These are phyloP conservation scores for Mellivora capensis DNA, from an alignment of 2,113 vertebrate species.

Conservation along the genomic window DNA sequence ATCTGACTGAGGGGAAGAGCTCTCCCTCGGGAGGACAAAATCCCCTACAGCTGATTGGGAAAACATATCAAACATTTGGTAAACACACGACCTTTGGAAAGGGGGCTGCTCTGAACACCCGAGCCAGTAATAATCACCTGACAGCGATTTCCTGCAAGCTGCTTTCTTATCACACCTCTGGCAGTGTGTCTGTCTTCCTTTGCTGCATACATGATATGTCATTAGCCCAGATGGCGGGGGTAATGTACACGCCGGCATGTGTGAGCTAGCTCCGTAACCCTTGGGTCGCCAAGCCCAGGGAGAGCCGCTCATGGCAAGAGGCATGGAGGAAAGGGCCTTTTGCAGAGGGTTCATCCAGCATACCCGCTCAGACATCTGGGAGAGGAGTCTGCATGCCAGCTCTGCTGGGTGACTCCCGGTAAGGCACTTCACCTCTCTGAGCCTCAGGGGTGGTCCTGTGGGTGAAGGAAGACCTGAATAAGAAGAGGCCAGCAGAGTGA, in stretches of 20 bases:
- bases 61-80: background rate
- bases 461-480: background rate
- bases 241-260: background rate
- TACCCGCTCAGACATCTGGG: background rate
- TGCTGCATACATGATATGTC: background rate
- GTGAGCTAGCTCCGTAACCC: background rate
- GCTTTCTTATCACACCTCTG: background rate
- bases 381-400: background rate
- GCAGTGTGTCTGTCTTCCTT: background rate
- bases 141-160: conserved; percentile 7
- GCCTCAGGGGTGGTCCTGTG: background rate
- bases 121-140: background rate
- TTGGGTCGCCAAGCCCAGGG: background rate
- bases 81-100: background rate
- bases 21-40: background rate
- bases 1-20: background rate
- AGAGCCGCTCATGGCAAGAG: background rate
- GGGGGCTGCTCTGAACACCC: background rate
- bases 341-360: background rate
- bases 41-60: background rate
- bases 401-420: background rate
- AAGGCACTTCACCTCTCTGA: background rate
- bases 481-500: too few species aligned
- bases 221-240: background rate
- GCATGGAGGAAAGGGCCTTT: background rate